phyloP scores from a whole-genome alignment of 2,888 invertebrate genomes.

The Cataglyphis cursor region DNA sequence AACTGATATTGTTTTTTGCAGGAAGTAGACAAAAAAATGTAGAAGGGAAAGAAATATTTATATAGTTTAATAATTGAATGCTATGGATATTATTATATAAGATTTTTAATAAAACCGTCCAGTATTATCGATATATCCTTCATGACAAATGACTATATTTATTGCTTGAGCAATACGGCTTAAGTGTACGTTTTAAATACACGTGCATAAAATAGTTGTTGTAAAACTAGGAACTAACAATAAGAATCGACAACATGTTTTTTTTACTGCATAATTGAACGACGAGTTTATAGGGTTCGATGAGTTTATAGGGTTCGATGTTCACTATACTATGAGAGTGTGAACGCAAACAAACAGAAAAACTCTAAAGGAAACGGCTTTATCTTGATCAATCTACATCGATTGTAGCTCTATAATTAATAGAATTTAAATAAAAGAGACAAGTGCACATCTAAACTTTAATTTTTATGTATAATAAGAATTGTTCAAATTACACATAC shows the following conservation, averaged over 20 bases:
- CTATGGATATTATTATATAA: constrained; percentile 27
- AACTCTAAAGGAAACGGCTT: background rate
- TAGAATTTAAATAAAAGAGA: background rate
- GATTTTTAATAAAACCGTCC: background rate
- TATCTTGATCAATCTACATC: background rate
- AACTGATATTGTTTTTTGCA: background rate
- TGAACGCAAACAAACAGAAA: background rate
- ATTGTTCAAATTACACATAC: background rate
- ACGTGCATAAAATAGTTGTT: background rate
- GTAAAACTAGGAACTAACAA: constrained; percentile 25
- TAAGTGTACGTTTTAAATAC: constrained; percentile 5
- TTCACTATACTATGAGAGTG: background rate
- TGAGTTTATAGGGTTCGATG: background rate
- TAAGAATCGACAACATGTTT: background rate
- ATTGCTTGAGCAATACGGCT: constrained; percentile 1
- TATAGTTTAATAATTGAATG: background rate
- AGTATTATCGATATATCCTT: constrained; percentile 19
- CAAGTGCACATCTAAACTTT: background rate
- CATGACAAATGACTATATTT: background rate
- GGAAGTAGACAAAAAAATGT: background rate
- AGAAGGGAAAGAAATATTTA: background rate
- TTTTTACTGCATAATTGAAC: constrained; percentile 16
- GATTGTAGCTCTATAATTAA: background rate
- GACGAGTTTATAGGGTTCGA: too few relatives aligned
- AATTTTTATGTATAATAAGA: background rate